A percentile compares a stretch with the other conserved stretches of the same genome.
Conservation (phyloP, 2,113 vertebrate genomes). For the Sinocyclocheilus rhinocerous region DNA sequence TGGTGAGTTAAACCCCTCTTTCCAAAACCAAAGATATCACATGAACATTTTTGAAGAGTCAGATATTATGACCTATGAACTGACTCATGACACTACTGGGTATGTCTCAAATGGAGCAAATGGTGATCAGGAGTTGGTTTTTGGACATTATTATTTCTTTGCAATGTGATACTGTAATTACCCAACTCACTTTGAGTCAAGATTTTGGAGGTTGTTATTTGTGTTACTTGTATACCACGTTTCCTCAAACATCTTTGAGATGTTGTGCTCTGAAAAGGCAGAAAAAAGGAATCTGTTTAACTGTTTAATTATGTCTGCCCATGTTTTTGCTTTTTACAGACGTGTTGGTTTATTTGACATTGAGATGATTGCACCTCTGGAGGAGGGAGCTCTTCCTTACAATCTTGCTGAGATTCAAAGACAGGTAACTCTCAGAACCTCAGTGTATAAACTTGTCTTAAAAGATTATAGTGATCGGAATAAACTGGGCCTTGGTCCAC, state of each 20-base stretch:
- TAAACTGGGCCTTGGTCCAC: background rate
- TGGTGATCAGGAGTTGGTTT: conserved; percentile 64
- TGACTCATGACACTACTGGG: conserved; percentile 58
- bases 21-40: conserved; percentile 29
- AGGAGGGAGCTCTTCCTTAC: conserved; percentile 82
- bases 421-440: conserved; percentile 75
- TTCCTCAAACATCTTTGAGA: conserved; percentile 50
- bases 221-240: background rate
- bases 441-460: background rate
- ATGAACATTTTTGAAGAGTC: conserved; percentile 50
- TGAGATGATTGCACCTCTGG: conserved; percentile 82
- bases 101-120: conserved; percentile 51
- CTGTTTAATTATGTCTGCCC: background rate
- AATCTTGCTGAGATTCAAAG: conserved; percentile 84
- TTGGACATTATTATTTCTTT: conserved; percentile 73
- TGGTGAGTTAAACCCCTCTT: conserved; percentile 7
- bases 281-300: conserved; percentile 22
- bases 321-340: conserved; percentile 45
- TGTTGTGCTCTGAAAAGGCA: conserved; percentile 57
- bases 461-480: background rate
- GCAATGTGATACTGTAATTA: conserved; percentile 79
- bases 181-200: conserved; percentile 72
- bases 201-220: conserved; percentile 74
- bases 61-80: conserved; percentile 54
- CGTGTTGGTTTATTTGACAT: conserved; percentile 77